These are phyloP conservation scores for Sander vitreus DNA, from an alignment of 2,113 vertebrate genomes.

Conservation along the genomic window DNA sequence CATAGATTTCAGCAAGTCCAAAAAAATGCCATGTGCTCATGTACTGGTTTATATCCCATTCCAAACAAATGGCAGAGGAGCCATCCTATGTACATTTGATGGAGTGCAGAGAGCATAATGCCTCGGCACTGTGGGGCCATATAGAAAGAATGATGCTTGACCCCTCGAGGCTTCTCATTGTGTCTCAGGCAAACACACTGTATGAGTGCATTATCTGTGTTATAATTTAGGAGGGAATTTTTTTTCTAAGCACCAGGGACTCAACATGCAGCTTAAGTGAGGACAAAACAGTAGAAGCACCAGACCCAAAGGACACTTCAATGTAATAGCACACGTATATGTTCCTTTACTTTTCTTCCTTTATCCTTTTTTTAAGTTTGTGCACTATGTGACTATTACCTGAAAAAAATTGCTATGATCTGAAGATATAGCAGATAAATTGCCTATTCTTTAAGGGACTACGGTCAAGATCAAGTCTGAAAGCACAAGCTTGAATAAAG, in stretches of 20 bases:
- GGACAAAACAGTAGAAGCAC: conserved; percentile 23
- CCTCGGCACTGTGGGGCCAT: conserved; percentile 29
- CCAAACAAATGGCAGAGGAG: conserved; percentile 46
- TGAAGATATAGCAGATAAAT: background rate
- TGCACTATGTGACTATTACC: background rate
- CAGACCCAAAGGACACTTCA: conserved; percentile 55
- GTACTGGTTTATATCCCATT: conserved; percentile 55
- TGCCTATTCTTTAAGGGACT: conserved; percentile 1
- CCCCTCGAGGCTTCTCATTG: conserved; percentile 67
- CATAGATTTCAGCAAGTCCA: conserved; percentile 20
- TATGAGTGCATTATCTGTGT: conserved; percentile 62
- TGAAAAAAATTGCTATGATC: background rate
- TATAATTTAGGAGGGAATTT: conserved; percentile 58
- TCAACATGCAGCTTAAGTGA: conserved; percentile 42
- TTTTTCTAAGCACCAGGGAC: conserved; percentile 41
- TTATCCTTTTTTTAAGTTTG: background rate
- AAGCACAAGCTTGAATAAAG: conserved; percentile 36
- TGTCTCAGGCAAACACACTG: conserved; percentile 58
- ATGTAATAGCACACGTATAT: conserved; percentile 33
- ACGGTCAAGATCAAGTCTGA: conserved; percentile 31
- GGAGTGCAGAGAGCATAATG: conserved; percentile 35
- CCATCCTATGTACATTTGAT: conserved; percentile 31
- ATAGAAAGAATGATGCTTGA: conserved; percentile 58
- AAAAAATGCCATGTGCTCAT: conserved; percentile 30
- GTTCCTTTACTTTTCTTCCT: conserved; percentile 16